Evolutionary conservation across 2,113 vertebrate genomes (phyloP).

Genomic region (Coptodon bakossiorum): DNA sequence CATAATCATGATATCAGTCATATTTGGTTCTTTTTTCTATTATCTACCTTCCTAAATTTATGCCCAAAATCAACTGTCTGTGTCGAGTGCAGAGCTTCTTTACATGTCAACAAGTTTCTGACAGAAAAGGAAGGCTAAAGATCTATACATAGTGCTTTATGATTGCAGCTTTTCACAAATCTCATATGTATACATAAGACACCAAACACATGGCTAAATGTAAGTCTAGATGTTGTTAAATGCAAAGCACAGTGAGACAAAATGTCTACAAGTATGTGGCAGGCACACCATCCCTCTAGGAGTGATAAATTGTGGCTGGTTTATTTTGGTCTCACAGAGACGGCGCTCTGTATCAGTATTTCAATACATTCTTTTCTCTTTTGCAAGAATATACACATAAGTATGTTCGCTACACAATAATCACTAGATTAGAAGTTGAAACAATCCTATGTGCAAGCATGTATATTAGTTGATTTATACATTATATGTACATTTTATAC

Average conservation of each 20-base stretch:
- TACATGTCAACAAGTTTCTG: neutral
- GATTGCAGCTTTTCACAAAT: neutral
- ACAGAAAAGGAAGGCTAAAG: neutral
- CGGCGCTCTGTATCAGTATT: neutral
- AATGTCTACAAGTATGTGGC: neutral
- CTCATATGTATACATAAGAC: neutral
- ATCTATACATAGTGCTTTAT: neutral
- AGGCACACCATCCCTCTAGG: neutral
- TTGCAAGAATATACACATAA: neutral
- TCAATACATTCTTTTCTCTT: neutral
- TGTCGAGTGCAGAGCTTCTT: neutral
- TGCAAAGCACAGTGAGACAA: neutral
- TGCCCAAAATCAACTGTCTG: neutral
- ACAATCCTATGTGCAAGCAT: neutral
- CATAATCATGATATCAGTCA: neutral
- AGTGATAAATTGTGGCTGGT: neutral
- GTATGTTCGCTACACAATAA: fast-evolving
- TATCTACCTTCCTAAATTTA: fast-evolving
- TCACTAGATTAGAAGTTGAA: neutral
- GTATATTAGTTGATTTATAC: neutral
- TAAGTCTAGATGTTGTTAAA: neutral
- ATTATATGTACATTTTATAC: neutral
- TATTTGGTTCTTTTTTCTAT: neutral
- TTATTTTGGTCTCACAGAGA: neutral
- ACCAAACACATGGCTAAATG: neutral